A percentile compares a stretch with the other conserved stretches of the same genome.
phyloP scores from a whole-genome alignment of 2,113 vertebrate species.

The Anthoscopus minutus region DNA sequence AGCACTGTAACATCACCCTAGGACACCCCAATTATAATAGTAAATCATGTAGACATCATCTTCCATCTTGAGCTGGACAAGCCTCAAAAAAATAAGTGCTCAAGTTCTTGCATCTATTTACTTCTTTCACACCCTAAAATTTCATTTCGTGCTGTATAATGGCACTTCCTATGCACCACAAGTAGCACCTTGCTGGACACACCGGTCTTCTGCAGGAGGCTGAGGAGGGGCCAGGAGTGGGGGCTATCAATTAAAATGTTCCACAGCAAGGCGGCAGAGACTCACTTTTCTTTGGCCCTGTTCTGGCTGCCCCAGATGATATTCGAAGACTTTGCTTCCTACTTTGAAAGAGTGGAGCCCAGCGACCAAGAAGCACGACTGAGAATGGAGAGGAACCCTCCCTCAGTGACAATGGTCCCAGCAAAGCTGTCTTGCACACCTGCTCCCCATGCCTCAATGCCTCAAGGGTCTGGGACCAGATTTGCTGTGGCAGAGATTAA shows the following conservation, averaged over 20 bases:
- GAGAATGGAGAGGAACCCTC: background rate
- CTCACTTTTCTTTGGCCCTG: background rate
- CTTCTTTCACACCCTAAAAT: background rate
- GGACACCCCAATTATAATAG: too few relatives aligned
- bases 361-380: background rate
- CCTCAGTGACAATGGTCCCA: background rate
- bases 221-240: background rate
- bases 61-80: background rate
- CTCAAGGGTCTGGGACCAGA: background rate
- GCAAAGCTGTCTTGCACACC: background rate
- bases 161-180: background rate
- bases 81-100: background rate
- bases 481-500: background rate
- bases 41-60: background rate
- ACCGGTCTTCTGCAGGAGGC: background rate
- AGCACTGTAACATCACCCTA: too few relatives aligned
- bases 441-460: accelerated
- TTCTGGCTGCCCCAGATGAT: background rate
- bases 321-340: background rate
- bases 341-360: background rate
- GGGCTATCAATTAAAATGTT: background rate
- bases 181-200: accelerated
- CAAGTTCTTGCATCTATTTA: background rate
- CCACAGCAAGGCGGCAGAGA: background rate
- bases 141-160: background rate